A percentile compares a stretch with the other conserved stretches of the same genome.
Evolutionary conservation across 2,888 invertebrate genomes (phyloP).

Genomic region (Oligia strigilis): DNA sequence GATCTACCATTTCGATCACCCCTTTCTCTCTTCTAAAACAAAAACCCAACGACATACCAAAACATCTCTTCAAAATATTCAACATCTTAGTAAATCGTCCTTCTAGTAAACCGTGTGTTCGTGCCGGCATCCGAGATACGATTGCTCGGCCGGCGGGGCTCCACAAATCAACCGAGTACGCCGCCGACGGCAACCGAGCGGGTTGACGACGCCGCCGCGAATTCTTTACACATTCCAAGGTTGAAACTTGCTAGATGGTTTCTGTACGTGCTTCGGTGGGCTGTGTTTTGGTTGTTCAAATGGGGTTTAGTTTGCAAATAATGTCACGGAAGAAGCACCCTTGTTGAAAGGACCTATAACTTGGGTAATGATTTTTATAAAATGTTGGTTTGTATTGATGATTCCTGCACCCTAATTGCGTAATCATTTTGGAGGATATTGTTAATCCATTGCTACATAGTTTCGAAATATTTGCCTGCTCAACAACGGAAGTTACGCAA

Average conservation of each 20-base stretch:
- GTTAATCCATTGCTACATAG: too few species aligned
- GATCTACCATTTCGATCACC: not conserved
- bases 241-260: slow-evolving; percentile 71
- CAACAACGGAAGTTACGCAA: too few species aligned
- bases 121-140: slow-evolving; percentile 74
- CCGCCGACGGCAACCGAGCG: slow-evolving; percentile 59
- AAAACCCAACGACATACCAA: slow-evolving; percentile 23
- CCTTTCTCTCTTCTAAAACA: not conserved
- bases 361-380: not conserved
- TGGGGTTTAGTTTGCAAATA: slow-evolving; percentile 5
- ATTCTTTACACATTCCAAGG: slow-evolving; percentile 72
- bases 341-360: not conserved
- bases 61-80: slow-evolving; percentile 23
- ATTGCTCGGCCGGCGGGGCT: slow-evolving; percentile 62
- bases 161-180: slow-evolving; percentile 79
- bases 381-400: not conserved
- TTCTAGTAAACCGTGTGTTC: slow-evolving; percentile 59
- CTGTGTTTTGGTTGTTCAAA: slow-evolving; percentile 26
- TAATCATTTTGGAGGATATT: too few species aligned
- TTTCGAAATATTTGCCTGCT: too few species aligned
- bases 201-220: slow-evolving; percentile 67
- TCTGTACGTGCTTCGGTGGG: slow-evolving; percentile 67
- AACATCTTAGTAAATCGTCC: slow-evolving; percentile 59
- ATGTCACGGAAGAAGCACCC: not conserved
- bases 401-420: too few species aligned